Base-by-base conservation (phyloP, 2,797 vertebrate species). In the Rhinichthys osculus region DNA sequence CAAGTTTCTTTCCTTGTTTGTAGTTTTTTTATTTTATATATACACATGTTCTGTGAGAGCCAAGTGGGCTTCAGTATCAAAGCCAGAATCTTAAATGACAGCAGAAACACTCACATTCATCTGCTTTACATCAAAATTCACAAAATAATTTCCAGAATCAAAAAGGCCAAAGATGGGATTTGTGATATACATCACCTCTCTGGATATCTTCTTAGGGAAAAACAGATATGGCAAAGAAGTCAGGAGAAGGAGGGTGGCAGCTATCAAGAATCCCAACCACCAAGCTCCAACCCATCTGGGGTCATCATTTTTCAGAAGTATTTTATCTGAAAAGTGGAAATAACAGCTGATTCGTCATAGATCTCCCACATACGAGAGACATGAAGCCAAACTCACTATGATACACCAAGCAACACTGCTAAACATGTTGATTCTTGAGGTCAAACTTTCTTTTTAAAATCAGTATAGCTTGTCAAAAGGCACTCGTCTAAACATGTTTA, bases 241-340 rank as follows among this genome's bases (percentile, higher is more conserved):
- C 88, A 98, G 67, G 74, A 96, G 94, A 83, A 98, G 96, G 0
- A 96, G 54, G 4, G 94, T 93, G 23, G 96, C 93, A 0, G 97
- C 94, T 16, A 98, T 87, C 35, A 99, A 94, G 93, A 99, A 99
- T 1, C 98, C 97, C 0, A 99, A 92, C 98, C 98, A 99, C 98
- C 98, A 99, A 87, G 98, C 98, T 0, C 98, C 98, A 0, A 99
- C 96, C 98, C 98, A 99, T 27, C 97, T 96, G 0, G 97, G 97
- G 90, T 99, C 98, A 42, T 69, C 86, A 0, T 76, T 85, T 0
- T 92, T 89, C 71, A 98, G 82, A 17, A 66, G 4, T 21, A 97
- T 93, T 14, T 95, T 38, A 0, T 87, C 97, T 98, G 91, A 54
- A 93, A 92, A 50, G 85, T 86, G 88, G 79, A 62, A 76, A 59